Evolutionary conservation across 1,140 invertebrate genomes (phyloP), one percentile per base, ranked within the genome.

Genomic region (Cataglyphis hispanica): DNA sequence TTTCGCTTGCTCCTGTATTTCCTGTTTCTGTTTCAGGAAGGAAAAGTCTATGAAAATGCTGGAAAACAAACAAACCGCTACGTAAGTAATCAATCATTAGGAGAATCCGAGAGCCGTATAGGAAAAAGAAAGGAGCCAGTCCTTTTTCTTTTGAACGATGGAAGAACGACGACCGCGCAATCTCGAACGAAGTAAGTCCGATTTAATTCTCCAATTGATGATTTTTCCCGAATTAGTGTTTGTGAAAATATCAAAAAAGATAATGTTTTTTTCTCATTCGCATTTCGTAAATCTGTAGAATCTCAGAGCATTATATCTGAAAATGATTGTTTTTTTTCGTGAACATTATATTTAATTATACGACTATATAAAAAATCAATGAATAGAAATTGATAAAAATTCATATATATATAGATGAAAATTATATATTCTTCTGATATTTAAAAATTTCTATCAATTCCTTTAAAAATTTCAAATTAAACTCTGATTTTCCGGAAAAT

Each of bases 11-110:
- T 95, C 93, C 94, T 96, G 95, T 90, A 96, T 96, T 95, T 96
- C 95, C 93, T 96, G 96, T 97, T 97, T 97, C 96, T 97, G 96
- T 97, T 97, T 97, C 95, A 97, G 96, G 96, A 97, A 97, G 96
- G 97, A 97, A 97, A 96, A 93, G 96, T 95, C 95, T 97, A 97
- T 92, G 96, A 97, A 94, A 97, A 96, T 90, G 97, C 97, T 93
- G 97, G 95, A 94, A 97, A 97, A 92, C 95, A 96, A 95, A 91
- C 76, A 88, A 91, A 91, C 75, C 69, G 84, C 86, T 83, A 88
- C 84, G 86, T 90, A 76, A 91, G 84, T 88, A 53, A 76, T 78
- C n/a, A 56, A 85, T 85, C 80, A 50, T 43, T 53, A 37, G 27
- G 7, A 76, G 74, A 46, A 58, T 61, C 53, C 37, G 19, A 74